phyloP scores from a whole-genome alignment of 1,140 invertebrate species.

The Aphis craccivora region DNA sequence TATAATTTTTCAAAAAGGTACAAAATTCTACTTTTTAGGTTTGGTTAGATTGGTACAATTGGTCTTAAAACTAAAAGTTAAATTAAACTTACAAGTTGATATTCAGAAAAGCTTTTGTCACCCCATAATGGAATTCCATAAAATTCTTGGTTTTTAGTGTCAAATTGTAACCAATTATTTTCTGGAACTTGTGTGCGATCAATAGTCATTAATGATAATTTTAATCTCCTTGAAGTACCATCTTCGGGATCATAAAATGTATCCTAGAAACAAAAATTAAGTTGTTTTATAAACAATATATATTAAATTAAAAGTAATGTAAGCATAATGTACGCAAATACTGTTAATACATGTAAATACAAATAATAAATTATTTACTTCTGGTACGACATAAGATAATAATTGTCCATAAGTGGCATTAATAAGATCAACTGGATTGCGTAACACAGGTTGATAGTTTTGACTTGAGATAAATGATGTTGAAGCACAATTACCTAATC shows the following conservation, averaged over 20 bases:
- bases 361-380: constrained; percentile 66
- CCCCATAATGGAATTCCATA: constrained; percentile 79
- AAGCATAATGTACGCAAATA: not conserved
- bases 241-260: constrained; percentile 91
- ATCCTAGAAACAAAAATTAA: constrained; percentile 69
- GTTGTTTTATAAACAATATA: not conserved
- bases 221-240: constrained; percentile 75
- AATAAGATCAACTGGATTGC: constrained; percentile 85
- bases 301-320: not conserved
- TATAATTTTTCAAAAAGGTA: not conserved
- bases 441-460: constrained; percentile 77
- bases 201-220: constrained; percentile 76
- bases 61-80: not conserved
- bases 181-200: constrained; percentile 73
- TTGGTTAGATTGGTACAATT: not conserved
- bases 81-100: constrained; percentile 71
- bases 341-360: not conserved
- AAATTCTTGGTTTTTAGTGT: constrained; percentile 87
- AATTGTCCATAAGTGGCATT: constrained; percentile 81
- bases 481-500: constrained; percentile 70
- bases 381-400: constrained; percentile 80
- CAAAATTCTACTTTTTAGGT: not conserved
- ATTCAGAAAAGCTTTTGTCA: constrained; percentile 77
- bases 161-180: constrained; percentile 88
- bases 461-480: constrained; percentile 65